phyloP scores from a whole-genome alignment of 2,797 vertebrate genomes.

The Selene dorsalis region DNA sequence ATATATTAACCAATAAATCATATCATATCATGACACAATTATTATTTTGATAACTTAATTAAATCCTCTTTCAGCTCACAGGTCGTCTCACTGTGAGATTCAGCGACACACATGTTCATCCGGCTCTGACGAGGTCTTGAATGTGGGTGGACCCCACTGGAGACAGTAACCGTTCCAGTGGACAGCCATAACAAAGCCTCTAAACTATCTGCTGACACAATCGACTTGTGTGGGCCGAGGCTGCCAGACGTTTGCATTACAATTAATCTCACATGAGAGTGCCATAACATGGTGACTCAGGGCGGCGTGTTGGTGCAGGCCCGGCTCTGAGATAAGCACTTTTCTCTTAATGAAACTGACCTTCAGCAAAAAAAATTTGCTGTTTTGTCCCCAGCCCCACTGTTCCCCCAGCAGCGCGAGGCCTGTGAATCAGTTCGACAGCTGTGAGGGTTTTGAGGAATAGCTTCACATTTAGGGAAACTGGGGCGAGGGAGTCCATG shows the following conservation, averaged over 20 bases:
- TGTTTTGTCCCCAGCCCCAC: background rate
- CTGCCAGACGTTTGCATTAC: background rate
- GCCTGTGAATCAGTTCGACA: background rate
- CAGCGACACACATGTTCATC: background rate
- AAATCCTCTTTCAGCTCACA: constrained; percentile 28
- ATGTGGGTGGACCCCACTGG: background rate
- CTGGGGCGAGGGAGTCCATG: background rate
- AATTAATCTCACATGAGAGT: constrained; percentile 31
- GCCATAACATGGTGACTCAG: constrained; percentile 1
- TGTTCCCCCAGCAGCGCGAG: background rate
- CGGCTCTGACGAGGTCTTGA: constrained; percentile 10
- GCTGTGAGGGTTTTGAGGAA: background rate
- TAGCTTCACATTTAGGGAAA: background rate
- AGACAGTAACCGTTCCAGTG: background rate
- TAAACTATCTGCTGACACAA: constrained; percentile 18
- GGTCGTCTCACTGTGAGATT: constrained; percentile 8
- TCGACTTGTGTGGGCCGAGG: background rate
- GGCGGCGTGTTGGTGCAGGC: background rate
- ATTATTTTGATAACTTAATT: constrained; percentile 39
- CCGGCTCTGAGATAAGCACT: background rate
- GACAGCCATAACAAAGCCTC: constrained; percentile 16
- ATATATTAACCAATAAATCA: background rate
- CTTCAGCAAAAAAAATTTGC: background rate
- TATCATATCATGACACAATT: background rate
- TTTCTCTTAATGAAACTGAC: constrained; percentile 35